Evolutionary conservation across 2,113 vertebrate species (phyloP), one percentile per base, ranked within the genome.

Genomic region (Brachyistius frenatus): DNA sequence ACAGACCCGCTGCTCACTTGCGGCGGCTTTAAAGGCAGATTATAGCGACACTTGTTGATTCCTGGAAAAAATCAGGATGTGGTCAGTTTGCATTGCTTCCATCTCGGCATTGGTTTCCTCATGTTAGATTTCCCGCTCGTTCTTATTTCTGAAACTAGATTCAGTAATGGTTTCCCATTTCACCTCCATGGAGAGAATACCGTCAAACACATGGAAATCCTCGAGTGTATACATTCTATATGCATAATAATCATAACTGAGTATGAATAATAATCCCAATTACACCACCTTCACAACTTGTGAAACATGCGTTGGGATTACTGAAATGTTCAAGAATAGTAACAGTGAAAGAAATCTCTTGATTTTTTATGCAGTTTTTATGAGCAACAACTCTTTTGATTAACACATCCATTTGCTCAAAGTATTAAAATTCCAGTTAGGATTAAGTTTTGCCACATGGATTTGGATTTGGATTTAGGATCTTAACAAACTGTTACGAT

Each of bases 171-270:
- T n/a, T 65, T 56, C 8, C 58, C 52, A 30, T 58, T 57, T 83
- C 44, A 58, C 33, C 49, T 80, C 10, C 63, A 79, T 32, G 31
- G 35, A 70, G 64, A 60, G 35, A 61, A 64, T 53, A 61, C 60
- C 16, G 2, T 76, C 35, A 50, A 16, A 33, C 52, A 76, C 50
- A 62, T 46, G 54, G 47, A 37, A 52, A 60, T 70, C 41, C 36
- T 77, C 13, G 7, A 16, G 52, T 62, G 74, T 66, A 82, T 78
- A 87, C 52, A 80, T 52, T 16, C 63, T 57, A 15, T 65, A 31
- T 54, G 32, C 53, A 35, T n/a, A 37, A 23, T 23, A 23, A 23
- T 23, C 23, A 23, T 23, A 23, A 23, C 23, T 23, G 44, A 69
- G 55, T 58, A 57, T 73, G 61, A 75, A 76, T 81, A 60, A 79